phyloP scores from a whole-genome alignment of 1,140 invertebrate species.

The Druon quercuslanigerum region DNA sequence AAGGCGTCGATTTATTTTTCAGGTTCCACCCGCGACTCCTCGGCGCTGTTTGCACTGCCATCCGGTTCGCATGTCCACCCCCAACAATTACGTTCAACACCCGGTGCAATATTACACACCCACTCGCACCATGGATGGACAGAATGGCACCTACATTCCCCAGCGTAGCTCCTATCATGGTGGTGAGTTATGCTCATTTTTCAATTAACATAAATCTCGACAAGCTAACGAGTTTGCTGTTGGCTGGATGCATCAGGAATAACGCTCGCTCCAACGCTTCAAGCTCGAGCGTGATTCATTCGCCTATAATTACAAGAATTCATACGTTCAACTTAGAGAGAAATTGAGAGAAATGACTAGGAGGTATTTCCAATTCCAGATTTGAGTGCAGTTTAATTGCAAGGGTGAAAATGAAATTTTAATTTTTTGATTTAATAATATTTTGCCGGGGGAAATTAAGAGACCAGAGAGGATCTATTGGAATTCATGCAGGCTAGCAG shows the following conservation, averaged over 20 bases:
- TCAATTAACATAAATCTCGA: conserved; percentile 44
- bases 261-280: neutral
- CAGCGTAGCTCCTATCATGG: conserved; percentile 69
- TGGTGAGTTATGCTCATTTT: conserved; percentile 59
- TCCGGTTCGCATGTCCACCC: conserved; percentile 63
- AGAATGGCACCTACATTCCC: conserved; percentile 64
- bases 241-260: neutral
- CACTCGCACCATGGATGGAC: conserved; percentile 63
- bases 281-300: neutral
- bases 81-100: conserved; percentile 67
- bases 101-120: conserved; percentile 68
- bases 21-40: conserved; percentile 65
- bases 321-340: no score
- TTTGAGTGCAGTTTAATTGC: no score
- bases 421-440: no score
- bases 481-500: no score
- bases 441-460: no score
- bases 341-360: no score
- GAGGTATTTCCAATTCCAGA: no score
- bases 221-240: neutral
- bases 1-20: conserved; percentile 43
- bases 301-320: neutral
- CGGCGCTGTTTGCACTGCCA: conserved; percentile 70
- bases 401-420: no score
- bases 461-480: no score